Evolutionary conservation across 2,113 vertebrate genomes (phyloP).

Genomic region (Gallinago paraguaiae): DNA sequence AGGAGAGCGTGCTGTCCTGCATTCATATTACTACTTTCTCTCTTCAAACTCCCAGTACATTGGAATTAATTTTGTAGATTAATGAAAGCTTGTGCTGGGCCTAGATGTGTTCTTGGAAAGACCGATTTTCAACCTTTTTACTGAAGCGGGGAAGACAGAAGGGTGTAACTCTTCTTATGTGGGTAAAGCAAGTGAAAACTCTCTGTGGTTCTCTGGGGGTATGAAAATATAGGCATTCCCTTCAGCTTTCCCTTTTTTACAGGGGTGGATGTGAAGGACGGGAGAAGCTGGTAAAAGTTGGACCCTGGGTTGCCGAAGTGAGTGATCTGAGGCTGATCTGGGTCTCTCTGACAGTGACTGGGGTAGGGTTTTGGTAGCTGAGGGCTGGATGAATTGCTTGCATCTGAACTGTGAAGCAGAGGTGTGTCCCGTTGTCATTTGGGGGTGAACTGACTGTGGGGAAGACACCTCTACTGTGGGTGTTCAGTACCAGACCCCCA

Average conservation of each 20-base stretch:
- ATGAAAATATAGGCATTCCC: neutral
- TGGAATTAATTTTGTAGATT: neutral
- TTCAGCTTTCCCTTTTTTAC: neutral
- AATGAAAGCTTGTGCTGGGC: neutral
- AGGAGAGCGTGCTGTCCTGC: neutral
- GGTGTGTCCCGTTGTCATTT: fast-evolving
- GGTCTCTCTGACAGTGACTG: neutral
- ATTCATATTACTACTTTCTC: neutral
- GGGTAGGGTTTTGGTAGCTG: neutral
- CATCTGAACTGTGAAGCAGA: neutral
- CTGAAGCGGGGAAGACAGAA: neutral
- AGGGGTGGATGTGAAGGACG: neutral
- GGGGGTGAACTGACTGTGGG: neutral
- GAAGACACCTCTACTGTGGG: neutral
- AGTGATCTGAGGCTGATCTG: neutral
- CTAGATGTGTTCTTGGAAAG: neutral
- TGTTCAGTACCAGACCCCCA: neutral
- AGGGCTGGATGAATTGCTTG: neutral
- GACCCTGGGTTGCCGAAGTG: neutral
- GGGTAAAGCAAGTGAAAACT: neutral
- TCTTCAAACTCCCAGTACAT: neutral
- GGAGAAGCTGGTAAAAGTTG: neutral
- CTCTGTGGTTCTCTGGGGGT: neutral
- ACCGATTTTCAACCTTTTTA: neutral
- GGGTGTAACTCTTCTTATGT: neutral